Conservation (phyloP, 1,140 invertebrate species). For the Brachionus paranguensis region DNA sequence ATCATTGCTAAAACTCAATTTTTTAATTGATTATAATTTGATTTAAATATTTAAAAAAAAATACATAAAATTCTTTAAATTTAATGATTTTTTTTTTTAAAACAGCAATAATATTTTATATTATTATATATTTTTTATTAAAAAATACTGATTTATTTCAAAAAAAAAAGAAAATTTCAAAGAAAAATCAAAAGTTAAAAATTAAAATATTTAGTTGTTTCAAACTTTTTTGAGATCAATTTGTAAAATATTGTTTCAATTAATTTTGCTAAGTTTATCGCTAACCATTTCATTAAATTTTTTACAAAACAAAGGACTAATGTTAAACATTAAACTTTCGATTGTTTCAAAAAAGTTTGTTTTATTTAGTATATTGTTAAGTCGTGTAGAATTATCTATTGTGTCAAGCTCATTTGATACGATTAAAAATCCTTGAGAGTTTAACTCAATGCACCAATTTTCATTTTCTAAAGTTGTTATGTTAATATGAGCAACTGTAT, state of each 20-base stretch:
- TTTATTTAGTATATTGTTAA: not conserved
- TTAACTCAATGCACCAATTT: conserved; percentile 18
- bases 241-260: not conserved
- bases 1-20: not conserved
- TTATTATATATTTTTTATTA: too few relatives aligned
- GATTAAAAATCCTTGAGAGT: not conserved
- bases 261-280: not conserved
- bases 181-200: too few relatives aligned
- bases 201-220: too few relatives aligned
- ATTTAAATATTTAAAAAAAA: not conserved
- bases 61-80: not conserved
- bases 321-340: not conserved
- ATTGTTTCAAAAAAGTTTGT: not conserved
- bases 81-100: not conserved
- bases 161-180: too few relatives aligned
- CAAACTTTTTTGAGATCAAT: too few relatives aligned
- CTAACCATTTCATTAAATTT: conserved; percentile 17
- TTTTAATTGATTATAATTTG: not conserved
- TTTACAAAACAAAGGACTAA: conserved; percentile 7
- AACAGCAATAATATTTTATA: too few relatives aligned
- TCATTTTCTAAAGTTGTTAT: conserved; percentile 1
- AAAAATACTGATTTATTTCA: too few relatives aligned
- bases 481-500: not conserved
- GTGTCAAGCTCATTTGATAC: conserved; percentile 7
- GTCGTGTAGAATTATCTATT: not conserved